Base-by-base conservation (phyloP, 2,113 vertebrate species). In the Apistogramma diplotaenia region DNA sequence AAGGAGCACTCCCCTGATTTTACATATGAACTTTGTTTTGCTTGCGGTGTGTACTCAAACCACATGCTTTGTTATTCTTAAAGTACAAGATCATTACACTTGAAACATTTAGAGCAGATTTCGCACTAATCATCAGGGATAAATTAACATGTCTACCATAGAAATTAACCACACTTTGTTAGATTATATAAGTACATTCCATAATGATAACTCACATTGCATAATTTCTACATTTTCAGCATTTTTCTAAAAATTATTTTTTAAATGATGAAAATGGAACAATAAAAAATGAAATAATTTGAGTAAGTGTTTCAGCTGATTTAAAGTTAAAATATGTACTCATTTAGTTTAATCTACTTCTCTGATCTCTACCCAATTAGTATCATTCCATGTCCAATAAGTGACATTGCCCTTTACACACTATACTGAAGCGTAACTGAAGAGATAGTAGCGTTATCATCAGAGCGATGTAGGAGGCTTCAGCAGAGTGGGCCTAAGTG, bases 211-310 rank as follows among this genome's bases (percentile, higher is more conserved):
- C 12, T 15, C 12, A 15, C 40, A 46, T 4, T 25, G 1, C 23
- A 27, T 46, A 67, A 67, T 46, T 67, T 51, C 49, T 51, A 8
- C 7, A 51, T n/a, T n/a, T 51, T 67, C 0, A 46, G 43, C 27
- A 0, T 18, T 43, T 46, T 67, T 67, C 25, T 67, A 16, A 10
- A 67, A 46, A n/a, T n/a, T 46, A 19, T 1, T 18, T 67, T 67
- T 27, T 6, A 18, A 67, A 27, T 2, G 10, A 19, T 1, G 0
- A 67, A 67, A 18, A 67, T 11, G 15, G 27, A 67, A 46, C 0
- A 67, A 35, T 35, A 35, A 35, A 35, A 35, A n/a, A n/a, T n/a
- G n/a, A n/a, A n/a, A n/a, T n/a, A n/a, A n/a, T n/a, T n/a, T n/a
- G n/a, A n/a, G n/a, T 6, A 65, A 3, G 15, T 18, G 4, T 21